These are phyloP conservation scores for Calonectris borealis DNA, from an alignment of 2,113 vertebrate genomes.

Conservation along the genomic window DNA sequence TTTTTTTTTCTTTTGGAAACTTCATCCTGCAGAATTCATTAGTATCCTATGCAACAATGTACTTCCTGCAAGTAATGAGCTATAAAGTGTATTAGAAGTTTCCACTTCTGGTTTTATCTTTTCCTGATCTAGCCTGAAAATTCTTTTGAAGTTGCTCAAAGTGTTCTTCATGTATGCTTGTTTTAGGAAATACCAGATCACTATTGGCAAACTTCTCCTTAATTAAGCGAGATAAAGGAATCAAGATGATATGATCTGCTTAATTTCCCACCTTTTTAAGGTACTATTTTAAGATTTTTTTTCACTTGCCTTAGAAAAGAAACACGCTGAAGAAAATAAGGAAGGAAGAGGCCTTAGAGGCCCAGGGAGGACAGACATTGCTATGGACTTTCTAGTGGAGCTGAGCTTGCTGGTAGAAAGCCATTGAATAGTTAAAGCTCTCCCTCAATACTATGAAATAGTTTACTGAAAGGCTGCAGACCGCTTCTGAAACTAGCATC, in stretches of 20 bases:
- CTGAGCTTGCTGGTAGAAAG: not conserved
- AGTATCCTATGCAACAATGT: conserved; percentile 19
- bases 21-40: conserved; percentile 35
- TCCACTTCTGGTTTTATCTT: conserved; percentile 63
- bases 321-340: not conserved
- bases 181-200: conserved; percentile 40
- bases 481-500: not conserved
- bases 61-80: conserved; percentile 49
- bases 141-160: conserved; percentile 55
- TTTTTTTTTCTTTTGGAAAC: not conserved
- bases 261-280: conserved; percentile 16
- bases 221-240: conserved; percentile 46
- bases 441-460: not conserved
- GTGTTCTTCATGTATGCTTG: conserved; percentile 32
- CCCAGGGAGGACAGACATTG: not conserved
- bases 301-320: not conserved
- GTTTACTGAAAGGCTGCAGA: not conserved
- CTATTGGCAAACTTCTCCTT: conserved; percentile 30
- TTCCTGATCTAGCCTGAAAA: conserved; percentile 61
- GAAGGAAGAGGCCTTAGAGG: not conserved
- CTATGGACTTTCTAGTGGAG: not conserved
- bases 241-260: not conserved
- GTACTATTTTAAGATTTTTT: not conserved
- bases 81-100: conserved; percentile 47
- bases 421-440: not conserved